These are phyloP conservation scores for Cistogaster globosa DNA, from an alignment of 2,888 invertebrate genomes.

Conservation along the genomic window DNA sequence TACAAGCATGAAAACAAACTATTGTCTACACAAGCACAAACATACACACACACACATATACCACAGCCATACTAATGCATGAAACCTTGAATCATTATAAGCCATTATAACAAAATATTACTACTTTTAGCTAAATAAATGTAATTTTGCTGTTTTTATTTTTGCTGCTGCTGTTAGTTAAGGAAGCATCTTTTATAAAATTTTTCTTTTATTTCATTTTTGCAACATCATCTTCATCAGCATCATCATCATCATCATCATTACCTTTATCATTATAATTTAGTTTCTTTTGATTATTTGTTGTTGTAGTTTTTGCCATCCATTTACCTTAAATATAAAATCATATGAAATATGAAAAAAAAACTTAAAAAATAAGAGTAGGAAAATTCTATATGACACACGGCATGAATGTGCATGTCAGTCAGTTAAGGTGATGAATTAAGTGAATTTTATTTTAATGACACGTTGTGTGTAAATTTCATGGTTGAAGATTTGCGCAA, in stretches of 20 bases:
- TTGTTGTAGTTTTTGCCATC: slow-evolving; percentile 20
- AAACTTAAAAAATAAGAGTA: slow-evolving; percentile 7
- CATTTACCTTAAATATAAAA: slow-evolving; percentile 28
- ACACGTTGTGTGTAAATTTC: slow-evolving; percentile 68
- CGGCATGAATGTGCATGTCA: slow-evolving; percentile 70
- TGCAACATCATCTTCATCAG: slow-evolving; percentile 62
- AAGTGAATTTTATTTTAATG: slow-evolving; percentile 71
- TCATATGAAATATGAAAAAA: slow-evolving; percentile 20
- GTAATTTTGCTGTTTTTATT: not conserved
- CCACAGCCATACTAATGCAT: not conserved
- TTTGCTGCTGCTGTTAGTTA: slow-evolving; percentile 30
- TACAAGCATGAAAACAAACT: not conserved
- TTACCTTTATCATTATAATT: slow-evolving; percentile 63
- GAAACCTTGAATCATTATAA: slow-evolving; percentile 56
- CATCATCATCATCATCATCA: slow-evolving; percentile 53
- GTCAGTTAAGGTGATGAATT: slow-evolving; percentile 70
- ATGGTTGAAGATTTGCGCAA: slow-evolving; percentile 55
- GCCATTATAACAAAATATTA: slow-evolving; percentile 58
- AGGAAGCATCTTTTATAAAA: slow-evolving; percentile 38
- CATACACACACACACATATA: too few species aligned
- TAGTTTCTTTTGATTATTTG: not conserved
- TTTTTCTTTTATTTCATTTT: slow-evolving; percentile 35
- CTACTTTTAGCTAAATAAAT: slow-evolving; percentile 59
- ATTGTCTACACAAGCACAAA: not conserved
- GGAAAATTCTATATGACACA: slow-evolving; percentile 64